These are phyloP conservation scores for Eufriesea mexicana DNA, from an alignment of 1,140 invertebrate species.

Conservation along the genomic window DNA sequence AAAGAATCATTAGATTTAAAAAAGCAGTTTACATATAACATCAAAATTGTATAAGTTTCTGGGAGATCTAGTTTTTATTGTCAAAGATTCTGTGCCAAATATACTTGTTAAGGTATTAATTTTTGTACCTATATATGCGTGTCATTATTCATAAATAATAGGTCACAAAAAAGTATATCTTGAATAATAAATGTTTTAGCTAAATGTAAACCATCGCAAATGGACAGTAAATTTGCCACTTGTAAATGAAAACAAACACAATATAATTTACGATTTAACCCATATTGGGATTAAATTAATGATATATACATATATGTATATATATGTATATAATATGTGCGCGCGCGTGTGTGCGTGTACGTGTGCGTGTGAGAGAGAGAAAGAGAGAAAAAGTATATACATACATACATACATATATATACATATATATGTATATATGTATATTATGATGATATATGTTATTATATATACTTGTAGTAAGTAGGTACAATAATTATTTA, in stretches of 20 bases:
- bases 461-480: conserved; percentile 66
- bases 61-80: conserved; percentile 63
- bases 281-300: conserved; percentile 71
- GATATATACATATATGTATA: conserved; percentile 59
- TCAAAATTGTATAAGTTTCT: conserved; percentile 33
- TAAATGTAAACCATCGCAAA: conserved; percentile 50
- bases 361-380: too few species aligned
- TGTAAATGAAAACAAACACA: conserved; percentile 58
- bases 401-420: conserved; percentile 34
- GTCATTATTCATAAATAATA: conserved; percentile 52
- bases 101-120: conserved; percentile 10
- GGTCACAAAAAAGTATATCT: conserved; percentile 48
- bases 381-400: conserved; percentile 11
- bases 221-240: conserved; percentile 55
- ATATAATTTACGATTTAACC: conserved; percentile 62
- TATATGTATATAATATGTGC: conserved; percentile 31
- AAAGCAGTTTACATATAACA: conserved; percentile 10
- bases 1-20: conserved; percentile 41
- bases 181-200: conserved; percentile 57
- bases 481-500: conserved; percentile 70
- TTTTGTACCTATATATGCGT: conserved; percentile 44
- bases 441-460: conserved; percentile 48
- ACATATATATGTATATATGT: neutral
- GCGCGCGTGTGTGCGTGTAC: too few species aligned
- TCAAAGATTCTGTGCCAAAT: conserved; percentile 65